A percentile compares a stretch with the other conserved stretches of the same genome.
These are phyloP conservation scores for Tachina lurida DNA, from an alignment of 2,888 invertebrate species.

Conservation along the genomic window DNA sequence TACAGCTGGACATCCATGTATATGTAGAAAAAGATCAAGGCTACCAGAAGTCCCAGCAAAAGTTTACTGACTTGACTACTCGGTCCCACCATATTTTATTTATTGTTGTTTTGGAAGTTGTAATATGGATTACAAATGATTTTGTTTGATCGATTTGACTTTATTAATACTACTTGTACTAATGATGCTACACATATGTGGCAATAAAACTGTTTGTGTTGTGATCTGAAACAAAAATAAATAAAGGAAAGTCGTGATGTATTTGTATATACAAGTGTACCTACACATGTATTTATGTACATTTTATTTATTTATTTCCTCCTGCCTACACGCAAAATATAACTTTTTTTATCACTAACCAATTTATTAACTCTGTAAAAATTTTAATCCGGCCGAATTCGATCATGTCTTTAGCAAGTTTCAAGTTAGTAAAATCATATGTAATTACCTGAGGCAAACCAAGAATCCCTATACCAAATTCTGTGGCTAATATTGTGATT, in stretches of 20 bases:
- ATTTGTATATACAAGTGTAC: background rate
- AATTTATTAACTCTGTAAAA: background rate
- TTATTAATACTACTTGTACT: conserved; percentile 12
- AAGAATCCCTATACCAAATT: conserved; percentile 96
- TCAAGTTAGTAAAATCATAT: background rate
- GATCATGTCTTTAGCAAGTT: conserved; percentile 52
- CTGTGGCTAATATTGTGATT: conserved; percentile 93
- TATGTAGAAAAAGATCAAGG: conserved; percentile 86
- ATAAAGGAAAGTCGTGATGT: conserved; percentile 26
- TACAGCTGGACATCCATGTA: conserved; percentile 90
- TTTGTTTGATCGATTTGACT: background rate
- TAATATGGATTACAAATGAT: background rate
- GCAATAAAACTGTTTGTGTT: conserved; percentile 40
- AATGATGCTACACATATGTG: conserved; percentile 26
- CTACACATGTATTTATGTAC: conserved; percentile 11
- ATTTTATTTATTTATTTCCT: conserved; percentile 9
- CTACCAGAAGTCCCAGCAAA: conserved; percentile 85
- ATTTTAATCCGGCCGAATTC: conserved; percentile 16
- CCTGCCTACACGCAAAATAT: conserved; percentile 18
- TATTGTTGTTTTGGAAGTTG: conserved; percentile 53
- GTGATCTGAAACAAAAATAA: conserved; percentile 55
- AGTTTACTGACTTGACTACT: conserved; percentile 89
- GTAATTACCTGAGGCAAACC: conserved; percentile 91
- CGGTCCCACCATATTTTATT: conserved; percentile 87
- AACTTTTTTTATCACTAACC: background rate